Evolutionary conservation across 1,140 invertebrate genomes (phyloP), one percentile per base, ranked within the genome.

Genomic region (Lepidostoma basale): DNA sequence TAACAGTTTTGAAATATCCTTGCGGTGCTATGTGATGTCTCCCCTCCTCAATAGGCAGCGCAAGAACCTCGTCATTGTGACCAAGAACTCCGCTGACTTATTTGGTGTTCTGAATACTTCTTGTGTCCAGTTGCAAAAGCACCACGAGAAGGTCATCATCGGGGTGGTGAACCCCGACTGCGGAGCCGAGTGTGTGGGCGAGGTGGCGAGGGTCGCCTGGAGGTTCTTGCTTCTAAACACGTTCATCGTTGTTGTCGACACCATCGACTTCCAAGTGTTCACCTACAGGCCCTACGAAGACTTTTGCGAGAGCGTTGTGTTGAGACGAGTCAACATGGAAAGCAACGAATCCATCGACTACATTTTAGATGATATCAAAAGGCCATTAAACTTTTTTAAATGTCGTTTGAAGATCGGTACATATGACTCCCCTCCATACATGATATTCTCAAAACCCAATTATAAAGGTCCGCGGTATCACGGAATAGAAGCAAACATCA

Each of bases 201-300:
- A 60, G 42, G 14, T 60, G 14, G 56, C 56, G 6, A 6, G 25
- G n/a, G 16, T 1, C 23, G 14, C 36, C 16, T 60, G 56, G 56
- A 60, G 39, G 20, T 60, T 23, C 14, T 40, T 5, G 4, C 12
- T 60, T 22, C n/a, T 60, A 23, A 60, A 60, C 25, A 28, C 39
- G 40, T 60, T 60, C 20, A 60, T 60, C 3, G 56, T 60, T 3
- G 16, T 39, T 42, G 3, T 60, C 1, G 25, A 44, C 14, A 2
- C 52, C 8, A 56, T 20, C 10, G 52, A 33, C 1, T 39, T 42
- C 39, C 23, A 44, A 3, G 39, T 60, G 1, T 60, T 60, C 20
- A 60, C 56, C 3, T 60, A 60, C 36, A 40, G 16, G 12, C 56
- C 56, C 4, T 60, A 60, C 9, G 22, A 14, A 0, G 39, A 60